Conservation (phyloP, 2,113 vertebrate species). For the Rhadina sibilatrix region DNA sequence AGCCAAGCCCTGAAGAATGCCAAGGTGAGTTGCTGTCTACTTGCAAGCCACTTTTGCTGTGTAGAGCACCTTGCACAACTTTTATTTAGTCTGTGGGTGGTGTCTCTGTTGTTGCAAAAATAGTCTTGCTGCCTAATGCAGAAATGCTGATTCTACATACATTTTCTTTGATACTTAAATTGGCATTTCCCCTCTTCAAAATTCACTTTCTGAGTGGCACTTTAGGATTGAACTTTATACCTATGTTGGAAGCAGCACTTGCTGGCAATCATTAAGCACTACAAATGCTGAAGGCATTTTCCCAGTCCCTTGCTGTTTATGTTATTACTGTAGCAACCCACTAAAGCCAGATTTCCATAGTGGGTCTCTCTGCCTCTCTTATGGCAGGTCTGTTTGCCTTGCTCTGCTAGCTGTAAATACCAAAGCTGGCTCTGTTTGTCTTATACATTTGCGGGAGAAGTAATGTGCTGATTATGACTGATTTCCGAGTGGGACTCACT, state of each 20-base stretch:
- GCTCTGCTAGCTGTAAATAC: neutral
- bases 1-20: neutral
- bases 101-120: neutral
- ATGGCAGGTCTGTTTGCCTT: neutral
- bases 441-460: neutral
- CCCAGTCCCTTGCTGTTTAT: neutral
- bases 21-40: neutral
- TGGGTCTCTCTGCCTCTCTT: neutral
- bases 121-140: neutral
- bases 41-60: neutral
- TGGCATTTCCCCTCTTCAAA: neutral
- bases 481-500: neutral
- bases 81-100: neutral
- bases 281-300: neutral
- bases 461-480: neutral
- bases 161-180: neutral
- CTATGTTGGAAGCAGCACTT: neutral
- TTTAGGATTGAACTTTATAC: neutral
- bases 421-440: neutral
- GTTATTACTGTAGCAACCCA: constrained; percentile 11
- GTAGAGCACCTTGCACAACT: neutral
- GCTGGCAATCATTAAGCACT: neutral
- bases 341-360: neutral
- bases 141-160: neutral
- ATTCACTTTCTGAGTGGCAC: neutral